phyloP scores from a whole-genome alignment of 2,888 invertebrate species.

The Ormyrus labotus region DNA sequence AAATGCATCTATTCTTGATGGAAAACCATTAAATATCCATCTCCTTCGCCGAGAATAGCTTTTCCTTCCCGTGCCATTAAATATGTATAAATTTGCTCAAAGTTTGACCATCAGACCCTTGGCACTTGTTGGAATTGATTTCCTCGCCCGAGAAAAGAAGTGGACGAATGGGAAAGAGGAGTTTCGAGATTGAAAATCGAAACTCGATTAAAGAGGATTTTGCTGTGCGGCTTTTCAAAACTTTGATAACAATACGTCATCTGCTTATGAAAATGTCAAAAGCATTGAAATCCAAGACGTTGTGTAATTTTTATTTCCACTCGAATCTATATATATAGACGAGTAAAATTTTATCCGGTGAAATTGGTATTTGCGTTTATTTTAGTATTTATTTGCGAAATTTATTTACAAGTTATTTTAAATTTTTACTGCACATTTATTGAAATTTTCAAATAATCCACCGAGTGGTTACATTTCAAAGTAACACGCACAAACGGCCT shows the following conservation, averaged over 20 bases:
- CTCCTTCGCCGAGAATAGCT: no score
- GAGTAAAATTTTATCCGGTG: no score
- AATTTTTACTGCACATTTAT: no score
- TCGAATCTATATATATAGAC: no score
- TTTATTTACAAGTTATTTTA: no score
- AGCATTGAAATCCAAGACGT: not conserved
- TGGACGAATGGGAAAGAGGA: not conserved
- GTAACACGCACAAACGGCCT: no score
- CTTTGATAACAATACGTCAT: constrained; percentile 26
- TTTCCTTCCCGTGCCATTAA: constrained; percentile 4
- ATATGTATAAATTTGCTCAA: constrained; percentile 21
- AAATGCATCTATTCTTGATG: no score
- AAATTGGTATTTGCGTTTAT: no score
- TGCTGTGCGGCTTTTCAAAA: constrained; percentile 13
- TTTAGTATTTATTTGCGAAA: no score
- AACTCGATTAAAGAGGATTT: constrained; percentile 34
- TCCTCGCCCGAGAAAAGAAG: not conserved
- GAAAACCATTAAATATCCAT: constrained; percentile 11
- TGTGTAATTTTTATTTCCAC: no score
- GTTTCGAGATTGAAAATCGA: constrained; percentile 32
- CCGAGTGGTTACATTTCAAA: no score
- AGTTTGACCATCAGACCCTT: not conserved
- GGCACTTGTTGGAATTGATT: constrained; percentile 22
- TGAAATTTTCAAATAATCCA: no score
- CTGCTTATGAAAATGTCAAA: not conserved